Percentiles rank a stretch among this genome's conserved stretches.
These are phyloP conservation scores for Pecten maximus DNA, from an alignment of 2,888 invertebrate species.

Conservation along the genomic window DNA sequence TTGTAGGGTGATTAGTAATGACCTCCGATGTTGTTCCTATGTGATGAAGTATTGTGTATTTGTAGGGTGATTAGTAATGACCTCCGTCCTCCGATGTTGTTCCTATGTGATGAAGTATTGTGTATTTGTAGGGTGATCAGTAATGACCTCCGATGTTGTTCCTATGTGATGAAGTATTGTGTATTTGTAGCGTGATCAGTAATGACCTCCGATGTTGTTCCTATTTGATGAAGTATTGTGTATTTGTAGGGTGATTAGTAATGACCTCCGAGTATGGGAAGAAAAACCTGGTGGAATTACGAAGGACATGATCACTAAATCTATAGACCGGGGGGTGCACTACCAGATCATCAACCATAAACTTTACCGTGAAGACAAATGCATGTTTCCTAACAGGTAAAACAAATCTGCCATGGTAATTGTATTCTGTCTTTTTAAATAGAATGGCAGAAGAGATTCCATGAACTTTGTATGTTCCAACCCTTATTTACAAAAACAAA, in stretches of 20 bases:
- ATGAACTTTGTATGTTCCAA: too few relatives aligned
- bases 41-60: slow-evolving; percentile 48
- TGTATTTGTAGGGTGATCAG: slow-evolving; percentile 85
- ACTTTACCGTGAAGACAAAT: slow-evolving; percentile 91
- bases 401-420: too few relatives aligned
- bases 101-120: too few relatives aligned
- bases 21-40: too few relatives aligned
- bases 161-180: too few relatives aligned
- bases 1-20: slow-evolving; percentile 41
- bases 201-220: too few relatives aligned
- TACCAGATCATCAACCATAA: slow-evolving; percentile 93
- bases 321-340: slow-evolving; percentile 87
- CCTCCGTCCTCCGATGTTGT: slow-evolving; percentile 85
- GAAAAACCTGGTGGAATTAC: slow-evolving; percentile 86
- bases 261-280: slow-evolving; percentile 88
- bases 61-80: slow-evolving; percentile 87
- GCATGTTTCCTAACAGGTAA: slow-evolving; percentile 90
- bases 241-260: slow-evolving; percentile 85
- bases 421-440: too few relatives aligned
- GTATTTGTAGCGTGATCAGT: too few relatives aligned
- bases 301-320: slow-evolving; percentile 86
- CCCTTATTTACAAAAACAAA: too few relatives aligned
- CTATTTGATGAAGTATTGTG: slow-evolving; percentile 44
- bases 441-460: too few relatives aligned
- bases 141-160: too few relatives aligned